Percentiles rank a stretch among this genome's conserved stretches.
These are phyloP conservation scores for Ammodytes marinus DNA, from an alignment of 2,113 vertebrate species.

Conservation along the genomic window DNA sequence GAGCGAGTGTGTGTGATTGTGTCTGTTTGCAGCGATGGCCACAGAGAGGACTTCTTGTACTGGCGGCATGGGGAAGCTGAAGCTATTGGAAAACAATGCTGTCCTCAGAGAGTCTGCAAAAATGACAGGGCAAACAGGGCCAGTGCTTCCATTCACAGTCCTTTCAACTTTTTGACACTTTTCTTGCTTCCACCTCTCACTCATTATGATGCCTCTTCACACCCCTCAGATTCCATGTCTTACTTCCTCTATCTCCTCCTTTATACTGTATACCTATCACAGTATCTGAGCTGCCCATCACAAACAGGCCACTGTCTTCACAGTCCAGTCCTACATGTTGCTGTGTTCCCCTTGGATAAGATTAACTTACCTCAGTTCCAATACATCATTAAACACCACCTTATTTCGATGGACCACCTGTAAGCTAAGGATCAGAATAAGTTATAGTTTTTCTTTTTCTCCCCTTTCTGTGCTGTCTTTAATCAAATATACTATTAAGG, in stretches of 20 bases:
- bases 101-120: slow-evolving; percentile 53
- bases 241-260: slow-evolving; percentile 43
- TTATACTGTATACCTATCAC: slow-evolving; percentile 18
- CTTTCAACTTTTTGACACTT: slow-evolving; percentile 61
- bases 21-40: slow-evolving; percentile 73
- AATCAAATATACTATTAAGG: not conserved
- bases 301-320: slow-evolving; percentile 25
- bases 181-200: slow-evolving; percentile 57
- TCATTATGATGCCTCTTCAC: slow-evolving; percentile 68
- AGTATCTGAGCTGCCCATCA: slow-evolving; percentile 12
- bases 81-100: slow-evolving; percentile 58
- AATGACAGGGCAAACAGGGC: slow-evolving; percentile 68
- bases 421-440: not conserved
- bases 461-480: slow-evolving; percentile 8
- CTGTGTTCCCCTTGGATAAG: not conserved
- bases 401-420: slow-evolving; percentile 1
- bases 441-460: not conserved
- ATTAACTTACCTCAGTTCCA: not conserved
- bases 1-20: slow-evolving; percentile 79
- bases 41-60: slow-evolving; percentile 72
- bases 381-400: not conserved
- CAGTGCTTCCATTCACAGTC: slow-evolving; percentile 70
- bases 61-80: slow-evolving; percentile 47
- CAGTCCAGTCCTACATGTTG: slow-evolving; percentile 11
- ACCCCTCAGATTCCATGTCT: slow-evolving; percentile 40